Evolutionary conservation across 2,113 vertebrate genomes (phyloP), one percentile per base, ranked within the genome.

Genomic region (Nicator chloris): DNA sequence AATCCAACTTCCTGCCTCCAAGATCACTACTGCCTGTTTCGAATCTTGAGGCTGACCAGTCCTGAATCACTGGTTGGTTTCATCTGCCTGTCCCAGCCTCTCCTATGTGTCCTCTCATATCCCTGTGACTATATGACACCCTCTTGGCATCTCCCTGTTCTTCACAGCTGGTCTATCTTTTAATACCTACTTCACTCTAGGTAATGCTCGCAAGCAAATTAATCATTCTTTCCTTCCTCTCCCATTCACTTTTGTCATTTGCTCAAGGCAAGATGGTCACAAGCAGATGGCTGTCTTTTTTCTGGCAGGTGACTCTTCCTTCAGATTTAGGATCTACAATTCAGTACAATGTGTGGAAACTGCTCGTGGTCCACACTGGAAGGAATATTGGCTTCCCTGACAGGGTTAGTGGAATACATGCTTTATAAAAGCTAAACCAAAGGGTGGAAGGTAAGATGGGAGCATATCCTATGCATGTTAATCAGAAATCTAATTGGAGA

Each of bases 61-160:
- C 6, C 17, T 0, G 0, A 59, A 21, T 37, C 47, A 49, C 16
- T 47, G 35, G 21, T n/a, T 51, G 17, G 11, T 82, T 45, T 75
- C 7, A 1, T 40, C 27, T 53, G 11, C 18, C 28, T 49, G 24
- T 30, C 11, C 13, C 30, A 84, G 39, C 12, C 13, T 78, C 54
- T 64, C 21, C 27, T 54, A 3, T 22, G 4, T 73, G 30, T 70
- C 8, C 5, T 78, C 33, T 82, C 50, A 30, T 39, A 45, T 19
- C 6, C 42, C 24, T 0, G 0, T 61, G 51, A 49, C 35, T 2
- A 0, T 49, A 28, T 10, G 33, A 30, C 21, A 51, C 21, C 16
- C 6, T 88, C 37, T 73, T 91, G 61, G 6, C 53, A 56, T 22
- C 13, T 64, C 19, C 13, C 51, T 42, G 1, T 35, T 68, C 27